Base-by-base conservation (phyloP, 2,113 vertebrate genomes). In the Thomomys bottae region DNA sequence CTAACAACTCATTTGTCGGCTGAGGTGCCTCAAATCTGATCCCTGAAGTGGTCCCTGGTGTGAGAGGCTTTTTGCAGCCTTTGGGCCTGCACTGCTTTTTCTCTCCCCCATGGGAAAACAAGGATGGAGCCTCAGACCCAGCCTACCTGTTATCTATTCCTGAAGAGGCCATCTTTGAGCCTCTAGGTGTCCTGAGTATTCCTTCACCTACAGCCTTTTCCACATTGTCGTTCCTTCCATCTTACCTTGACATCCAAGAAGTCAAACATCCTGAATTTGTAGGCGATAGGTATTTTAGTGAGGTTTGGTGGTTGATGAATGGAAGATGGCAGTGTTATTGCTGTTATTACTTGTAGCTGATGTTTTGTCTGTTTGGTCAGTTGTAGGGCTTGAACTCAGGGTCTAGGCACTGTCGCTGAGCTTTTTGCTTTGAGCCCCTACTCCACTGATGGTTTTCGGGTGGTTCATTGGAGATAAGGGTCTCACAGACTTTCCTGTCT, bases 31-130 rank as follows among this genome's bases (percentile, higher is more conserved):
- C 11, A 2, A 0, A 54, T 57, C 32, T 2, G 3, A 1, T 18
- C 36, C 11, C 0, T 0, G 0, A 38, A 32, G 32, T 54, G 24
- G 7, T 17, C 2, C 32, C 26, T 12, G 9, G 26, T 17, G 63
- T 21, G 38, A 28, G 0, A 8, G 6, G 28, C 17, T 34, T 15
- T 34, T n/a, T 40, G 38, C 30, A 21, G 59, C 40, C 66, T n/a
- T 18, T 34, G 76, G 32, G 42, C 54, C 68, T 85, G 15, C 23
- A 32, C 59, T 57, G 4, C 28, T 71, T 26, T 67, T 70, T 68
- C 34, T 28, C 21, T 9, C 78, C 1, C n/a, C 14, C 66, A 57
- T 0, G 17, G 12, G 15, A 57, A 67, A 30, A 73, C 59, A 7
- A 30, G 5, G 21, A 2, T 23, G 59, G 28, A 18, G 24, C 70